Evolutionary conservation across 2,797 vertebrate species (phyloP), one percentile per base, ranked within the genome.

Genomic region (Siniperca obscura): DNA sequence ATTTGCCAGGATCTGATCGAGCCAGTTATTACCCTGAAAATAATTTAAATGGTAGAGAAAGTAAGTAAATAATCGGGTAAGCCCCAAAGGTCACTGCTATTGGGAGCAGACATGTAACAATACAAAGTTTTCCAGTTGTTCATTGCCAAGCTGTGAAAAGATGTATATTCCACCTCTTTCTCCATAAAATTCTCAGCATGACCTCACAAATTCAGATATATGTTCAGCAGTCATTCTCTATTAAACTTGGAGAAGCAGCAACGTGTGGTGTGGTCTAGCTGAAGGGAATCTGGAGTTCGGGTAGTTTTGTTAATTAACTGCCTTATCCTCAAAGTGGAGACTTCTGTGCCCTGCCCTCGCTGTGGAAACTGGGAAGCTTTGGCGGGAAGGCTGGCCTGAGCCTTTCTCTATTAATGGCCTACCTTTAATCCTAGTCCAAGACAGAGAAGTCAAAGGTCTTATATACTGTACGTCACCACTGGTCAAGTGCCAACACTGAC

Each of bases 341-440:
- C 73, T 79, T 84, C 27, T 11, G 27, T n/a, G 83, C 40, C 30
- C 46, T 78, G 85, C 34, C 61, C 69, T 84, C 3, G 1, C 71
- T 25, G 74, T 71, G 50, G 78, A 86, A 78, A 79, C 71, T 38
- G 61, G 65, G 69, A 79, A 70, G 81, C 68, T 81, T 78, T 82
- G 86, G 84, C 81, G 74, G 75, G 66, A 48, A 72, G 46, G 50
- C 76, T 42, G 67, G 46, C 30, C 77, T 38, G 62, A 83, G 62
- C 57, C 56, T 62, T 19, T 44, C 50, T 74, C 38, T 70, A 50
- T 80, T 74, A 76, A 71, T 69, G 65, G 70, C 57, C 70, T 61
- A 61, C 82, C 78, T 89, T 89, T 87, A 88, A 89, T 90, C 87
- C 78, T 40, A 53, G 72, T 87, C 83, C 71, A 90, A 87, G 52